phyloP scores from a whole-genome alignment of 2,888 invertebrate species.

The Ennomos erosarius region DNA sequence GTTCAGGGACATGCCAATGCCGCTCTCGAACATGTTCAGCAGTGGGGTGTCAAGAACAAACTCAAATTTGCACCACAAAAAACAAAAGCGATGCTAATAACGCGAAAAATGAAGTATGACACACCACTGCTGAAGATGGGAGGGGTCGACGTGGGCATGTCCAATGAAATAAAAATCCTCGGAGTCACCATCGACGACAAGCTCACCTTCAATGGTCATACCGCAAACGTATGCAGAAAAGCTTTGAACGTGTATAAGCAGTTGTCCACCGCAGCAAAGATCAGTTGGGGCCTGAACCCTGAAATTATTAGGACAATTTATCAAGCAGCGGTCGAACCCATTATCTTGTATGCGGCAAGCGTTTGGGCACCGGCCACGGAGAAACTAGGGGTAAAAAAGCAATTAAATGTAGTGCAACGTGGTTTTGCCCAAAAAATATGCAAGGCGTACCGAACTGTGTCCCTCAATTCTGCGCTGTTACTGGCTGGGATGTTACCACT shows the following conservation, averaged over 20 bases:
- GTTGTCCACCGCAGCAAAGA: slow-evolving; percentile 2
- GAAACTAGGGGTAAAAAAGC: background rate
- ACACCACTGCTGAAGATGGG: slow-evolving; percentile 1
- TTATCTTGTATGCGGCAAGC: slow-evolving; percentile 8
- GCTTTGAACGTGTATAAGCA: slow-evolving; percentile 4
- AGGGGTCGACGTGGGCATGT: slow-evolving; percentile 1
- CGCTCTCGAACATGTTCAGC: slow-evolving; percentile 2
- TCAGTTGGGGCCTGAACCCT: slow-evolving; percentile 11
- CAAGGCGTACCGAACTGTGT: slow-evolving; percentile 26
- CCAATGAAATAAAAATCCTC: slow-evolving; percentile 1
- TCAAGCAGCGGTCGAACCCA: slow-evolving; percentile 13
- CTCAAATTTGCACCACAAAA: slow-evolving; percentile 6
- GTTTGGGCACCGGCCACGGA: slow-evolving; percentile 4
- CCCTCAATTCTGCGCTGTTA: slow-evolving; percentile 28
- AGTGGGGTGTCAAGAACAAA: slow-evolving; percentile 4
- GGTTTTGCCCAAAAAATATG: slow-evolving; percentile 29
- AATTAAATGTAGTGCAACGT: slow-evolving; percentile 18
- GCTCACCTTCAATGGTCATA: background rate
- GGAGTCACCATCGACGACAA: background rate
- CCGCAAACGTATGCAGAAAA: background rate
- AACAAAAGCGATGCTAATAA: slow-evolving; percentile 1
- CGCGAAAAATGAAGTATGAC: background rate
- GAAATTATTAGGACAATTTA: slow-evolving; percentile 12
- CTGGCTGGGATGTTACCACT: slow-evolving; percentile 23
- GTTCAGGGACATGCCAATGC: slow-evolving; percentile 4